A percentile compares a stretch with the other conserved stretches of the same genome.
phyloP scores from a whole-genome alignment of 92 coral and sea anemone species.

The Epizoanthus scotinus region DNA sequence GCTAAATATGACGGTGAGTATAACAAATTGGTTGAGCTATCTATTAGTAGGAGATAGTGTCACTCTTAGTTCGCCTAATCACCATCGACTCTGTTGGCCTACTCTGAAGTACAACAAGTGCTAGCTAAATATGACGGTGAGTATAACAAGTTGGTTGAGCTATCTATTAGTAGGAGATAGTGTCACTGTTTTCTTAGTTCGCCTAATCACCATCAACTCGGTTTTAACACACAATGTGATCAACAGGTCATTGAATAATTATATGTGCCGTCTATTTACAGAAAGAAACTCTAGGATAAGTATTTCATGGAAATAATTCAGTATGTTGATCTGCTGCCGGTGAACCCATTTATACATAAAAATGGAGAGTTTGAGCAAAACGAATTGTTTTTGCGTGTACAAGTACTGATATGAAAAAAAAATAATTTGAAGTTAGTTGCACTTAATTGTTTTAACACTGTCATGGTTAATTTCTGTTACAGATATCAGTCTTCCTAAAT shows the following conservation, averaged over 20 bases:
- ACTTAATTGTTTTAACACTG: neutral
- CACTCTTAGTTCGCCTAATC: too few relatives aligned
- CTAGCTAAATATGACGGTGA: conserved; percentile 98
- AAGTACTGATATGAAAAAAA: neutral
- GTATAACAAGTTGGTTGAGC: conserved; percentile 9
- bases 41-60: neutral
- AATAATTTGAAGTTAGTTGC: neutral
- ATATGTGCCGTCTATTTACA: too few relatives aligned
- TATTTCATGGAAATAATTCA: too few relatives aligned
- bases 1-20: conserved; percentile 98
- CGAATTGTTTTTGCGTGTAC: neutral
- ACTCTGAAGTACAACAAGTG: conserved; percentile 92
- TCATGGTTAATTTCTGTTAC: conserved; percentile 15
- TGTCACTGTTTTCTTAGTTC: too few relatives aligned
- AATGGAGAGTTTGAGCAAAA: neutral
- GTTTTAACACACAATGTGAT: too few relatives aligned
- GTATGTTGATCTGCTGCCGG: neutral
- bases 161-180: neutral
- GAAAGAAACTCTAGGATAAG: too few relatives aligned
- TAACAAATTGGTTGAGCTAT: neutral
- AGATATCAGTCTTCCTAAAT: conserved; percentile 97
- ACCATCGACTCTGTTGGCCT: too few relatives aligned
- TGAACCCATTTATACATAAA: neutral
- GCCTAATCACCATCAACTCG: too few relatives aligned
- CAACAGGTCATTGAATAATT: too few relatives aligned